Evolutionary conservation across 1,140 invertebrate genomes (phyloP).

Genomic region (Formica exsecta): DNA sequence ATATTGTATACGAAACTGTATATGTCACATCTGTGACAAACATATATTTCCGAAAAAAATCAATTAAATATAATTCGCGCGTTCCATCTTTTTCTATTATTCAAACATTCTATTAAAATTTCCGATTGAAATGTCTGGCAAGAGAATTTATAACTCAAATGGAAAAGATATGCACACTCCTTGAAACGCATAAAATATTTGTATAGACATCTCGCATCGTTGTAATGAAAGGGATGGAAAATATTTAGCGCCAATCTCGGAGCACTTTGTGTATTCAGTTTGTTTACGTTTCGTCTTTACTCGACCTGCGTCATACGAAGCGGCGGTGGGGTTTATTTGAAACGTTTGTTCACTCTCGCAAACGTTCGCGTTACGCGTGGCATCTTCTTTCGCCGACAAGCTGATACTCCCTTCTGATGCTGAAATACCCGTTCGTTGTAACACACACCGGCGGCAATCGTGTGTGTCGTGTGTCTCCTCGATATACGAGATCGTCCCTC

Average conservation of each 20-base stretch:
- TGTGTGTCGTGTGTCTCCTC: neutral
- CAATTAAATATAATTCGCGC: neutral
- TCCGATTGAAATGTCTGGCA: neutral
- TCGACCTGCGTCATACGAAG: neutral
- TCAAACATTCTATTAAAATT: neutral
- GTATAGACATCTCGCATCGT: neutral
- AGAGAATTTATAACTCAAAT: neutral
- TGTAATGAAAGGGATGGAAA: neutral
- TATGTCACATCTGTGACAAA: neutral
- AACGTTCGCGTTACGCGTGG: neutral
- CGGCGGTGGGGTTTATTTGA: neutral
- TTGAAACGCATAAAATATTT: neutral
- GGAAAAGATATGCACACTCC: too few relatives aligned
- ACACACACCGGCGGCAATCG: neutral
- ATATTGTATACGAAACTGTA: too few relatives aligned
- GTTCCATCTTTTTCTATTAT: neutral
- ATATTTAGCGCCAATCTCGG: neutral
- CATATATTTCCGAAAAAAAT: neutral
- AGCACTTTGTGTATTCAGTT: neutral
- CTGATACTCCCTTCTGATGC: neutral
- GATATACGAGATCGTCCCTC: slow-evolving; percentile 31
- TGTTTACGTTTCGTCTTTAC: slow-evolving; percentile 29
- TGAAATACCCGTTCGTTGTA: neutral
- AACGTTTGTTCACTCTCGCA: neutral
- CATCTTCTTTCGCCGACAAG: slow-evolving; percentile 17